phyloP scores from a whole-genome alignment of 2,888 invertebrate genomes.

The Scaptomyza tumidula region DNA sequence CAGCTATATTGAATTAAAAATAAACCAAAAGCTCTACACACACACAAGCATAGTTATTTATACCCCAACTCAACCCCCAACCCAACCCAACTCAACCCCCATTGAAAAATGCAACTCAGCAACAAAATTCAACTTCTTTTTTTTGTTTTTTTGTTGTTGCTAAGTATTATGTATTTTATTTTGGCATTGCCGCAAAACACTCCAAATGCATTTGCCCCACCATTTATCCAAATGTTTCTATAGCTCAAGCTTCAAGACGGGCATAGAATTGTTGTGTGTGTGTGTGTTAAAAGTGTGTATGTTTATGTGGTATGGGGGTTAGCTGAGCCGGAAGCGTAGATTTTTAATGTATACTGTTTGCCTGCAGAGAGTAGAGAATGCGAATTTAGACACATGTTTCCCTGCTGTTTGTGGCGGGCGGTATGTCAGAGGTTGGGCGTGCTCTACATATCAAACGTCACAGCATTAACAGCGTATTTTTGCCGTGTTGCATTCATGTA shows the following conservation, averaged over 20 bases:
- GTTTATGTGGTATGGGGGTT: not conserved
- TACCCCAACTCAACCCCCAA: not conserved
- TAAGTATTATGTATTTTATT: constrained; percentile 79
- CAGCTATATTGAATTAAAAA: constrained; percentile 58
- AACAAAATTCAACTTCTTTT: constrained; percentile 70
- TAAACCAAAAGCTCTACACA: constrained; percentile 25
- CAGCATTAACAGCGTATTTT: constrained; percentile 40
- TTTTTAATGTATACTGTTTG: constrained; percentile 68
- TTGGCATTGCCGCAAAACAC: constrained; percentile 77
- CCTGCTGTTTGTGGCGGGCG: constrained; percentile 30
- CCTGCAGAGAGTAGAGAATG: constrained; percentile 19
- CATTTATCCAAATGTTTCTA: constrained; percentile 33
- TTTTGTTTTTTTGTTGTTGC: constrained; percentile 65
- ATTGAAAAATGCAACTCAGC: constrained; percentile 69
- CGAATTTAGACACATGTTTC: constrained; percentile 77
- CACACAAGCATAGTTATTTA: constrained; percentile 6
- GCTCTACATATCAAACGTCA: constrained; percentile 63
- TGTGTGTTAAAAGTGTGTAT: not conserved
- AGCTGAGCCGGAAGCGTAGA: constrained; percentile 69
- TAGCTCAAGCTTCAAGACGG: constrained; percentile 10
- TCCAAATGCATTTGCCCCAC: constrained; percentile 77
- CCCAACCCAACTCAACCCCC: not conserved
- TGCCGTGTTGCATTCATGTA: constrained; percentile 43
- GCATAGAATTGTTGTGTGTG: constrained; percentile 9
- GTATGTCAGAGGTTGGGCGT: too few species aligned